These are phyloP conservation scores for Choloepus hoffmanni DNA, from an alignment of 2,113 vertebrate species.

Conservation along the genomic window DNA sequence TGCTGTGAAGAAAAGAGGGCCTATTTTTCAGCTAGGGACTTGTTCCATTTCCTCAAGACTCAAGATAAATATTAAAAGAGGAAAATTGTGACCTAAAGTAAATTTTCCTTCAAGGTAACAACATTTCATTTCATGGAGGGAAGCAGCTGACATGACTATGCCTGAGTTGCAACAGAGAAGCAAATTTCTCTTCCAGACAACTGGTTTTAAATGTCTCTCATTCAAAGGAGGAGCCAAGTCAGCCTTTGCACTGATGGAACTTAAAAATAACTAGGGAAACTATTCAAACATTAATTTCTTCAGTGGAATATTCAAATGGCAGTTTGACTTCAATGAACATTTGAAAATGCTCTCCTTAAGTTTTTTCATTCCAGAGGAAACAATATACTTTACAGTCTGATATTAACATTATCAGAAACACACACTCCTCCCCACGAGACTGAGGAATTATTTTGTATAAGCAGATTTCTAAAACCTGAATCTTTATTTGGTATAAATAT, in stretches of 20 bases:
- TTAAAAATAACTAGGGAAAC: background rate
- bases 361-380: slow-evolving; percentile 32
- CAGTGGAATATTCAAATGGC: background rate
- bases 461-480: background rate
- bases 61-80: background rate
- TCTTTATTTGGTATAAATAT: background rate
- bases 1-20: background rate
- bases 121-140: background rate
- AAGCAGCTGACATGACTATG: background rate
- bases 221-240: background rate
- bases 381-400: background rate
- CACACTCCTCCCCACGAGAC: background rate
- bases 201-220: background rate
- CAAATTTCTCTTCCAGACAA: background rate
- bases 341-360: background rate
- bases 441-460: background rate
- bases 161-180: background rate
- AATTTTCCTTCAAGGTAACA: slow-evolving; percentile 29
- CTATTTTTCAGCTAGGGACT: background rate
- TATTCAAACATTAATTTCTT: background rate
- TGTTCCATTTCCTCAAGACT: background rate
- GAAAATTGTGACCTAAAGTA: background rate
- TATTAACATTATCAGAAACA: background rate
- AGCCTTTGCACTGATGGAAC: background rate
- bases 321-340: slow-evolving; percentile 11